Evolutionary conservation across 2,888 invertebrate genomes (phyloP).

Genomic region (Sceliomorpha sp.): DNA sequence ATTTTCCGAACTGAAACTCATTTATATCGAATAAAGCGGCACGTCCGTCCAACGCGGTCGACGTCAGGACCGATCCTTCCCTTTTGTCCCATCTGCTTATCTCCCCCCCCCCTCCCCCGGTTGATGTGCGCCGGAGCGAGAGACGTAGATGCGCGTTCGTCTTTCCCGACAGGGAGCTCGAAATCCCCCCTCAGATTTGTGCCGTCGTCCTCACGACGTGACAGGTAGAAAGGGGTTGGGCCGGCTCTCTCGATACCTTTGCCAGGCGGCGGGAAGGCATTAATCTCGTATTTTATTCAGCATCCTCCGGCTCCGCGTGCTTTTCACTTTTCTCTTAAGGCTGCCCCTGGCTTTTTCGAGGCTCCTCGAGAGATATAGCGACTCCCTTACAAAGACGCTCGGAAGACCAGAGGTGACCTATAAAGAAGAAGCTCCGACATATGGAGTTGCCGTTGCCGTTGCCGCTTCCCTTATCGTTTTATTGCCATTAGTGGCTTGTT

Average conservation of each 20-base stretch:
- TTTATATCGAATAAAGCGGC: conserved; percentile 39
- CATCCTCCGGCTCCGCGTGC: conserved; percentile 40
- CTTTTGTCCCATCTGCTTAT: conserved; percentile 47
- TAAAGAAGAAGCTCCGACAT: too few species aligned
- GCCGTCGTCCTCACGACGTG: conserved; percentile 20
- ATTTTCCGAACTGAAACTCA: conserved; percentile 33
- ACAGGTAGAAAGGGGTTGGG: conserved; percentile 43
- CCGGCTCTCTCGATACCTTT: conserved; percentile 33
- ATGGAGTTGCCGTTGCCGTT: too few species aligned
- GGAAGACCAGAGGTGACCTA: too few species aligned
- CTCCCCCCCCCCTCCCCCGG: conserved; percentile 8
- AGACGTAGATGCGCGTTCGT: conserved; percentile 42
- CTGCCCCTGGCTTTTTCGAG: conserved; percentile 28
- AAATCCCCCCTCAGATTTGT: conserved; percentile 48
- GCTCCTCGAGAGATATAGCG: conserved; percentile 5
- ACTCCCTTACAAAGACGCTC: too few species aligned
- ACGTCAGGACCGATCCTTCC: conserved; percentile 13
- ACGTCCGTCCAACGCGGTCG: conserved; percentile 25
- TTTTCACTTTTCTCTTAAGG: conserved; percentile 43
- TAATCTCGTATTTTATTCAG: conserved; percentile 64
- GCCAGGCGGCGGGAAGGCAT: conserved; percentile 48
- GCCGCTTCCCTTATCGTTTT: too few species aligned
- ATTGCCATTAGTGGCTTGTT: too few species aligned
- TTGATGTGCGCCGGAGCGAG: conserved; percentile 45
- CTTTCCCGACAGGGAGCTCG: conserved; percentile 34